These are phyloP conservation scores for Poeciliopsis presidionis DNA, from an alignment of 2,797 vertebrate genomes.

Conservation along the genomic window DNA sequence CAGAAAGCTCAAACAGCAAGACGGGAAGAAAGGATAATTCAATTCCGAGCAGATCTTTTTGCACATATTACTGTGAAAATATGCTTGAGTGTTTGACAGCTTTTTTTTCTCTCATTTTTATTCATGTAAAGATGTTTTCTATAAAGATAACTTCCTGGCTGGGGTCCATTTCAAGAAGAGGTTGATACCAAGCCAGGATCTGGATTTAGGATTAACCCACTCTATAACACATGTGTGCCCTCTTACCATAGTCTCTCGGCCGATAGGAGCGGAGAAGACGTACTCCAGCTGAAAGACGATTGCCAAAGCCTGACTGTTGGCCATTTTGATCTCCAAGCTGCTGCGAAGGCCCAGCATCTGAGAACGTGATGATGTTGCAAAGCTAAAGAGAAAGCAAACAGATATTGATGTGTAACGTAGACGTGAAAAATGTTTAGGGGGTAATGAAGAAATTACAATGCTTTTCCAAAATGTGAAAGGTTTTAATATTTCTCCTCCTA, in stretches of 20 bases:
- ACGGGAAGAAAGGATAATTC: background rate
- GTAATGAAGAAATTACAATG: conserved; percentile 11
- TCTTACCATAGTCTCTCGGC: conserved; percentile 83
- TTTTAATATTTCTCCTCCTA: conserved; percentile 10
- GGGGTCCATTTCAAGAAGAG: background rate
- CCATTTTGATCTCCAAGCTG: conserved; percentile 87
- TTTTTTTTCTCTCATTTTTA: background rate
- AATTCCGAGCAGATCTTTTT: conserved; percentile 1
- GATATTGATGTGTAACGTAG: conserved; percentile 22
- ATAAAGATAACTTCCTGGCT: conserved; percentile 3
- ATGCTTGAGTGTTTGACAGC: background rate
- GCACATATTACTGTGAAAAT: conserved; percentile 2
- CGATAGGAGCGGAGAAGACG: conserved; percentile 79
- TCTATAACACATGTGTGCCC: background rate
- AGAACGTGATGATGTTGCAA: conserved; percentile 28
- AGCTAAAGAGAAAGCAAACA: conserved; percentile 60
- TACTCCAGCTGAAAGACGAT: conserved; percentile 93
- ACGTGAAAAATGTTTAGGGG: conserved; percentile 4
- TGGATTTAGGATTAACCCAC: conserved; percentile 5
- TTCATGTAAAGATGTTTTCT: background rate
- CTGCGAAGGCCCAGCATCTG: conserved; percentile 84
- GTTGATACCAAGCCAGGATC: conserved; percentile 13
- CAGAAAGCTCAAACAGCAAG: conserved; percentile 31
- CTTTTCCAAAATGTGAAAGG: conserved; percentile 2
- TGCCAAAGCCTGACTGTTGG: conserved; percentile 79